Conservation (phyloP, 2,113 vertebrate species). For the Colinus virginianus region DNA sequence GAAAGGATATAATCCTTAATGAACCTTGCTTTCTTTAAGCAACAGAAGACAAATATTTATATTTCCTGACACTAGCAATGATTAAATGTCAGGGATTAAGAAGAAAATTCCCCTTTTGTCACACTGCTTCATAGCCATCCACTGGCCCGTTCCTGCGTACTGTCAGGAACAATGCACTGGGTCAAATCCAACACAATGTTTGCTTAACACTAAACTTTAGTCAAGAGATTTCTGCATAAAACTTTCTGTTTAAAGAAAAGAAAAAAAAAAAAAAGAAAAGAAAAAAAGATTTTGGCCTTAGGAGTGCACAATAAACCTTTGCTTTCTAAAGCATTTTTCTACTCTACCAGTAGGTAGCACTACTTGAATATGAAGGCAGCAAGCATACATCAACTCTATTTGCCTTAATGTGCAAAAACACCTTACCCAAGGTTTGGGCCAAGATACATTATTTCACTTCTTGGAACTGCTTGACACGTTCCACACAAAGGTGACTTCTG, state of each 20-base stretch:
- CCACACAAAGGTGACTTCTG: not conserved
- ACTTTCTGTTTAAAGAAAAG: not conserved
- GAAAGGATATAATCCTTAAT: constrained; percentile 31
- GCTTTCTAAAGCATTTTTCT: not conserved
- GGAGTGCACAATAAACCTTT: not conserved
- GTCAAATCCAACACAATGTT: constrained; percentile 12
- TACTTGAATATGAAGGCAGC: constrained; percentile 33
- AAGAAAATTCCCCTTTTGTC: constrained; percentile 45
- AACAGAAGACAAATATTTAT: constrained; percentile 30
- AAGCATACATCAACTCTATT: not conserved
- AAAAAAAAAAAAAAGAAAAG: no score
- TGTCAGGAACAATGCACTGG: not conserved
- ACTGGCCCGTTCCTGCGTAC: not conserved
- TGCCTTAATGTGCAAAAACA: not conserved
- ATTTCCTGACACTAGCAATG: constrained; percentile 34
- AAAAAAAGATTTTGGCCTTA: not conserved
- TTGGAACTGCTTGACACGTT: not conserved
- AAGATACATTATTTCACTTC: not conserved
- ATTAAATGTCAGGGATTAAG: constrained; percentile 42
- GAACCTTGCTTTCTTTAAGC: constrained; percentile 25
- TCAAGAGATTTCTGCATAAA: not conserved
- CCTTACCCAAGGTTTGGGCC: constrained; percentile 3
- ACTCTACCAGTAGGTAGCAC: not conserved
- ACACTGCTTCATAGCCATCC: not conserved
- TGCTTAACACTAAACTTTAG: not conserved